phyloP scores from a whole-genome alignment of 2,888 invertebrate species.

The Artemia sinica region DNA sequence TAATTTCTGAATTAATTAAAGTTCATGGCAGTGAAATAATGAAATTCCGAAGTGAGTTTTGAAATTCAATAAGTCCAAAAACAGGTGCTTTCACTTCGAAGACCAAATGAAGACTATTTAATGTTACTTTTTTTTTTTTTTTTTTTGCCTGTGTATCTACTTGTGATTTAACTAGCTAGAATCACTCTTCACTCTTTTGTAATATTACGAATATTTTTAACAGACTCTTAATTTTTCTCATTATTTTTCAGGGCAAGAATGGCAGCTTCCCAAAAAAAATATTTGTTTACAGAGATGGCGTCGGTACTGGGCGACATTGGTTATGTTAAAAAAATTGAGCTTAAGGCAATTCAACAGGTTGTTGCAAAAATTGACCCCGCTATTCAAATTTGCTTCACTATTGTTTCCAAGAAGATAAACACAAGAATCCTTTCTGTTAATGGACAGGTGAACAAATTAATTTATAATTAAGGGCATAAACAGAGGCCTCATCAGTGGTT shows the following conservation, averaged over 20 bases:
- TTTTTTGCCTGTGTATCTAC: neutral
- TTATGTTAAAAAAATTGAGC: constrained; percentile 42
- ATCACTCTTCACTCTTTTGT: neutral
- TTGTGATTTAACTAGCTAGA: neutral
- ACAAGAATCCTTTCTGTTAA: constrained; percentile 28
- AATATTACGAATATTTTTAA: neutral
- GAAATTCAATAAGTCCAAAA: no score
- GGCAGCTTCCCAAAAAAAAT: constrained; percentile 46
- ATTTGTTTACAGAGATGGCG: constrained; percentile 75
- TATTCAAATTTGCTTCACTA: constrained; percentile 43
- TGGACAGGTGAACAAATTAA: neutral
- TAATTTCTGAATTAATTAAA: no score
- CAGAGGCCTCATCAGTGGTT: no score
- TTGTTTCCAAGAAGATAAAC: constrained; percentile 76
- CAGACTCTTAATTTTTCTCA: neutral
- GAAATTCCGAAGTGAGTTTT: no score
- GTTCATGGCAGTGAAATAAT: no score
- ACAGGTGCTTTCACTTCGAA: no score
- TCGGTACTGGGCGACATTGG: constrained; percentile 78
- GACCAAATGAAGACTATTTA: no score
- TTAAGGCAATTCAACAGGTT: constrained; percentile 12
- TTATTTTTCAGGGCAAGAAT: constrained; percentile 32
- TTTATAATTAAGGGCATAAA: constrained; percentile 23
- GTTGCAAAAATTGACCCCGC: constrained; percentile 10
- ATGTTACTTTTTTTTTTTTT: no score